phyloP scores from a whole-genome alignment of 2,888 invertebrate species.

The Lycophotia porphyrea region DNA sequence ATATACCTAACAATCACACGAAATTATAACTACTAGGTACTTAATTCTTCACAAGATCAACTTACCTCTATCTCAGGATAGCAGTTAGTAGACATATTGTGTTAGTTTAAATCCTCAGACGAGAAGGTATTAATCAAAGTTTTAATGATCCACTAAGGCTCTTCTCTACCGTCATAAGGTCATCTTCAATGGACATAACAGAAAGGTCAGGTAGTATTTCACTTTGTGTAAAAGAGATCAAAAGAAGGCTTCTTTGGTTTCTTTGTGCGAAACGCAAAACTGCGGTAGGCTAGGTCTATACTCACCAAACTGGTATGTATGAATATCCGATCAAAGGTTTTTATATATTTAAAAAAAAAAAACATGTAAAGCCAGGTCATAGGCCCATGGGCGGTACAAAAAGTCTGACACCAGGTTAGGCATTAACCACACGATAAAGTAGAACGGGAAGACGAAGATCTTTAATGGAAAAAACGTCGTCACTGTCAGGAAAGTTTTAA shows the following conservation, averaged over 20 bases:
- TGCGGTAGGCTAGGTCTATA: neutral
- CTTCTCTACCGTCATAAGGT: neutral
- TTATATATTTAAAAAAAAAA: neutral
- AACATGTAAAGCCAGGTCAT: too few relatives aligned
- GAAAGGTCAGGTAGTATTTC: neutral
- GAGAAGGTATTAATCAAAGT: neutral
- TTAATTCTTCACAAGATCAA: neutral
- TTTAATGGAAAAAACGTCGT: neutral
- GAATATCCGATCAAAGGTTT: neutral
- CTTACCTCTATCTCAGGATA: neutral
- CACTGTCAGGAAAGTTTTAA: neutral
- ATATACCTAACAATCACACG: neutral
- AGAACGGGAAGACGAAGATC: too few relatives aligned
- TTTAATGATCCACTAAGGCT: neutral
- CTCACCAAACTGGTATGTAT: conserved; percentile 10
- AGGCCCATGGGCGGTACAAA: too few relatives aligned
- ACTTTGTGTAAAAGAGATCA: neutral
- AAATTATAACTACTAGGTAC: neutral
- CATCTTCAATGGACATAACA: neutral
- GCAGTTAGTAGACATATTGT: neutral
- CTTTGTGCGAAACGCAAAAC: neutral
- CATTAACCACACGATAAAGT: too few relatives aligned
- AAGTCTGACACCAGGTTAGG: too few relatives aligned
- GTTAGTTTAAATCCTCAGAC: neutral
- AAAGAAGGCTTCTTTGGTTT: neutral